Percentiles rank a stretch among this genome's conserved stretches.
These are phyloP conservation scores for Callorhinus ursinus DNA, from an alignment of 2,113 vertebrate genomes.

Conservation along the genomic window DNA sequence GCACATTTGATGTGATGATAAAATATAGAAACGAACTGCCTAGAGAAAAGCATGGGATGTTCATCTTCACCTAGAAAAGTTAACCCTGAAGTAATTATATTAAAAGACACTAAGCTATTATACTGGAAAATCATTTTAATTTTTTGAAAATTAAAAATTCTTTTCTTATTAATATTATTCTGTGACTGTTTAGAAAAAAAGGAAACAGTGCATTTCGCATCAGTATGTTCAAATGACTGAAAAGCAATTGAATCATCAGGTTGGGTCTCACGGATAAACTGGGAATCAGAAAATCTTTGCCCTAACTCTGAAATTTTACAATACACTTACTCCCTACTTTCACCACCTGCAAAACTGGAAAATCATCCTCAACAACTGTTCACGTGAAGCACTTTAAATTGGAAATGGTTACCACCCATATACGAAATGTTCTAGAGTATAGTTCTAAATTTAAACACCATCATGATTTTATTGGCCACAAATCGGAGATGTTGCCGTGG, in stretches of 20 bases:
- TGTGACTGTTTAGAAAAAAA: not conserved
- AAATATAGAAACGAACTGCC: conserved; percentile 47
- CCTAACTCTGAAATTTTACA: not conserved
- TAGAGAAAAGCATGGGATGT: not conserved
- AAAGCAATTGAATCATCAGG: not conserved
- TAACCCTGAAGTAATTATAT: not conserved
- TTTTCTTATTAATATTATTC: not conserved
- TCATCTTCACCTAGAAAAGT: not conserved
- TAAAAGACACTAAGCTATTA: not conserved
- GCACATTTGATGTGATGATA: conserved; percentile 1
- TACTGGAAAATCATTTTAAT: not conserved
- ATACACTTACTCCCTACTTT: not conserved
- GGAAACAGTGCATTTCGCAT: not conserved
- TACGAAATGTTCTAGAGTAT: not conserved
- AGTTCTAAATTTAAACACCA: not conserved
- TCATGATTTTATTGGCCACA: not conserved
- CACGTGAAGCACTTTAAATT: not conserved
- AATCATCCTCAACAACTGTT: not conserved
- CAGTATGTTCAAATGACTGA: not conserved
- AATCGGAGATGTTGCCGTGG: not conserved
- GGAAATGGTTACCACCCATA: not conserved
- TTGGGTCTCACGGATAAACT: not conserved
- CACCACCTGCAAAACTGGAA: not conserved
- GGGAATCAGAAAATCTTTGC: not conserved
- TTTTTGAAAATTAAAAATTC: not conserved